phyloP scores from a whole-genome alignment of 2,888 invertebrate species.

The Cosmia trapezina region DNA sequence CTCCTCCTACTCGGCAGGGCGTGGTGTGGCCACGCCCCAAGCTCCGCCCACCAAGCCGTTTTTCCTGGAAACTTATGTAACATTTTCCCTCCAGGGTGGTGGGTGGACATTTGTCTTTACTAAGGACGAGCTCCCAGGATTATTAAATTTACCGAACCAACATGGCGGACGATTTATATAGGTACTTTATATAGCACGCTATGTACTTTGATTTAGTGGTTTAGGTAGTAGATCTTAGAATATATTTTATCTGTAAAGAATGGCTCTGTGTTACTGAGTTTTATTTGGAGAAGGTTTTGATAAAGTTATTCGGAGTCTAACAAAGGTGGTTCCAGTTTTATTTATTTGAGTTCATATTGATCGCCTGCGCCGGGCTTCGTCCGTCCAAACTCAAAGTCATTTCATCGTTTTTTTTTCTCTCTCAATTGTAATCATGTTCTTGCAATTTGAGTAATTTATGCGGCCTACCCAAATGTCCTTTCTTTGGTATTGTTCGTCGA shows the following conservation, averaged over 20 bases:
- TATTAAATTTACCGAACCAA: constrained; percentile 84
- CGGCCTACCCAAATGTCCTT: too few species aligned
- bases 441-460: too few species aligned
- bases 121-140: constrained; percentile 75
- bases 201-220: constrained; percentile 69
- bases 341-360: constrained; percentile 20
- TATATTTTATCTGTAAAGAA: constrained; percentile 63
- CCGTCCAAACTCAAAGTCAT: background rate
- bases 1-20: constrained; percentile 65
- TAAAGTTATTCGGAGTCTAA: constrained; percentile 23
- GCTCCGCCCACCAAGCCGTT: constrained; percentile 63
- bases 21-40: constrained; percentile 69
- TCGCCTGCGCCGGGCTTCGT: background rate
- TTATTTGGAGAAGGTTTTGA: constrained; percentile 44
- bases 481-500: too few species aligned
- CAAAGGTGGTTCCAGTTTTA: background rate
- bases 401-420: background rate
- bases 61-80: constrained; percentile 76
- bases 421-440: too few species aligned
- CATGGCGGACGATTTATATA: constrained; percentile 74
- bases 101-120: constrained; percentile 83
- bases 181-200: constrained; percentile 63
- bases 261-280: constrained; percentile 49
- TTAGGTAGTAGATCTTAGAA: constrained; percentile 54
- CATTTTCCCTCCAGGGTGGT: constrained; percentile 76